Conservation (phyloP, 2,797 vertebrate genomes). For the Phataginus tricuspis region DNA sequence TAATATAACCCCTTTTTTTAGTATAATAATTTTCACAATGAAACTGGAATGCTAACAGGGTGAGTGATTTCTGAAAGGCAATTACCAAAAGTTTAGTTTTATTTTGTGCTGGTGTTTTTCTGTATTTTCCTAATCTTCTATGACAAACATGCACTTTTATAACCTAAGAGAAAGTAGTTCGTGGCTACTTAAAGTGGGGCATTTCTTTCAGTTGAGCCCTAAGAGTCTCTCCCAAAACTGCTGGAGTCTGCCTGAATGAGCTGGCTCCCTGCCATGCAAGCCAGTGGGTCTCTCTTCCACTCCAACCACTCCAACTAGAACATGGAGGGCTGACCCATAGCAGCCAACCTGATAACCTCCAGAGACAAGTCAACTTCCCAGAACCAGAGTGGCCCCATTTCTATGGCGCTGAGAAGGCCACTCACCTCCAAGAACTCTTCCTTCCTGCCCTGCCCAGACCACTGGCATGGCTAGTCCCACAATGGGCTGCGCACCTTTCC, state of each 20-base stretch:
- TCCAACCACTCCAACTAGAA: background rate
- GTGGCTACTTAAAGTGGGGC: background rate
- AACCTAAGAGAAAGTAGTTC: background rate
- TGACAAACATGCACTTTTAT: background rate
- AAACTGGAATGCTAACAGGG: background rate
- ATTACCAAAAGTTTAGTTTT: background rate
- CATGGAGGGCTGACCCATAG: background rate
- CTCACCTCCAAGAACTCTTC: background rate
- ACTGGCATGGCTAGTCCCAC: background rate
- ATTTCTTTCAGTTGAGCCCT: background rate
- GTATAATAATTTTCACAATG: background rate
- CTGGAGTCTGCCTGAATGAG: background rate
- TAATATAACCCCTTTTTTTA: background rate
- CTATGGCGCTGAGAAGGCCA: background rate
- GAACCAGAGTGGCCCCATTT: background rate
- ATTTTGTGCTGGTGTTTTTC: background rate
- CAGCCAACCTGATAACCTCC: background rate
- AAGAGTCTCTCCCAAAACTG: background rate
- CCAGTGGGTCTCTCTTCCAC: background rate
- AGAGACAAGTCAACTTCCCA: background rate
- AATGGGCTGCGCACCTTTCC: background rate
- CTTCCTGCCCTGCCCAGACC: background rate
- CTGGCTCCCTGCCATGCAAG: background rate
- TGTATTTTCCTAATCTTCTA: background rate
- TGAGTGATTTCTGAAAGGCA: background rate